These are phyloP conservation scores for Scalopus aquaticus DNA, from an alignment of 2,113 vertebrate genomes.

Conservation along the genomic window DNA sequence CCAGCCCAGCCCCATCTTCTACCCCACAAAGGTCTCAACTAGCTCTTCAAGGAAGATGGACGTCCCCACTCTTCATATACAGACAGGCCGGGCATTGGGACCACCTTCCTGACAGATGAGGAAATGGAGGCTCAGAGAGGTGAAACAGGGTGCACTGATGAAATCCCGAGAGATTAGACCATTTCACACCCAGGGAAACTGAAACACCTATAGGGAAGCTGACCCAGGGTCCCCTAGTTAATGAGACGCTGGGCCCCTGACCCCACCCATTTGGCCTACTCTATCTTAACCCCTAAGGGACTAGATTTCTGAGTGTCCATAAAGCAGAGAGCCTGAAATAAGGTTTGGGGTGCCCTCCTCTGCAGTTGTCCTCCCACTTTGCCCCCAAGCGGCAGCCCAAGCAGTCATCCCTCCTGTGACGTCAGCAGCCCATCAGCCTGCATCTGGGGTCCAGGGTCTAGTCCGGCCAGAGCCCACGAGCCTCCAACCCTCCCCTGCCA, in stretches of 20 bases:
- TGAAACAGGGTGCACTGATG: no score
- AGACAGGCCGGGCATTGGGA: not conserved
- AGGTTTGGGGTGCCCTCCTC: not conserved
- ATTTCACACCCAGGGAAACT: not conserved
- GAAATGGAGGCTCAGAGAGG: not conserved
- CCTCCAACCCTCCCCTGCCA: not conserved
- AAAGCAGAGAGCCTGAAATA: not conserved
- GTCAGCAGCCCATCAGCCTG: not conserved
- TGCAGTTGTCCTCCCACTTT: not conserved
- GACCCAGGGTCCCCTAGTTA: not conserved
- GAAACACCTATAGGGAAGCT: not conserved
- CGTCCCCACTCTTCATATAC: not conserved
- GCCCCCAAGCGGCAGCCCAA: slow-evolving; percentile 4
- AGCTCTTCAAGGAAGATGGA: not conserved
- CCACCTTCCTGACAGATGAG: not conserved
- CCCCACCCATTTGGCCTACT: not conserved
- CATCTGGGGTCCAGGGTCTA: not conserved
- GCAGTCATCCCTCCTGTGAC: not conserved
- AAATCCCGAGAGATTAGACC: not conserved
- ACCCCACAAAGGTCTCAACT: not conserved
- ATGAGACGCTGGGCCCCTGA: not conserved
- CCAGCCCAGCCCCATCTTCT: not conserved
- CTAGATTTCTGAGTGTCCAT: not conserved
- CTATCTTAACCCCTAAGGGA: not conserved
- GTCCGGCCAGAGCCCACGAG: slow-evolving; percentile 27